Evolutionary conservation across 2,888 invertebrate genomes (phyloP), one percentile per base, ranked within the genome.

Genomic region (Serrognathus titanus): DNA sequence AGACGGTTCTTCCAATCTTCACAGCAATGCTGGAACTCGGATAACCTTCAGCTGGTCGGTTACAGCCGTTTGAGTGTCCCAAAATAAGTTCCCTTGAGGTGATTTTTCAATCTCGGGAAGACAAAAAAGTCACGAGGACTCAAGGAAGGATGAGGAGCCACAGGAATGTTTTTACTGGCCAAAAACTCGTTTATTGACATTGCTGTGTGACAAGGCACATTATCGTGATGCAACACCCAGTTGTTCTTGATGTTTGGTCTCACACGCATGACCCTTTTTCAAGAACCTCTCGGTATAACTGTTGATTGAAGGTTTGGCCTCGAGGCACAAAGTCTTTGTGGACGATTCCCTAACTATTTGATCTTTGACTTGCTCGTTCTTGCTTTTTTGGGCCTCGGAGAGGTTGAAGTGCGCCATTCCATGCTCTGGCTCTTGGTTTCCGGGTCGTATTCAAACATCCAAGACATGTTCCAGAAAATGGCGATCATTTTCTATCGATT

Each of bases 11-110:
- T 61, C 40, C 60, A 62, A 12, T 66, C 61, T n/a, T n/a, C n/a
- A n/a, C n/a, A n/a, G n/a, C n/a, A n/a, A n/a, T n/a, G n/a, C 54
- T 60, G 56, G 55, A 63, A 64, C 59, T 59, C 62, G 54, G 56
- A 66, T 66, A 57, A 54, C 59, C 60, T 66, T 66, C 57, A 68
- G 59, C 57, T 63, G 60, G 62, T 58, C 58, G 53, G 64, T 66
- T 60, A n/a, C n/a, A n/a, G n/a, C n/a, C n/a, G n/a, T n/a, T n/a
- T n/a, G n/a, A n/a, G n/a, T n/a, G n/a, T n/a, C n/a, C n/a, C n/a
- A n/a, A n/a, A n/a, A n/a, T n/a, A n/a, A n/a, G n/a, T n/a, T n/a
- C n/a, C n/a, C n/a, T n/a, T n/a, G n/a, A n/a, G n/a, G n/a, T n/a
- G n/a, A n/a, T n/a, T n/a, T n/a, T n/a, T n/a, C n/a, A n/a, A n/a